Conservation (phyloP, 2,888 invertebrate species). For the Trisateles emortualis region DNA sequence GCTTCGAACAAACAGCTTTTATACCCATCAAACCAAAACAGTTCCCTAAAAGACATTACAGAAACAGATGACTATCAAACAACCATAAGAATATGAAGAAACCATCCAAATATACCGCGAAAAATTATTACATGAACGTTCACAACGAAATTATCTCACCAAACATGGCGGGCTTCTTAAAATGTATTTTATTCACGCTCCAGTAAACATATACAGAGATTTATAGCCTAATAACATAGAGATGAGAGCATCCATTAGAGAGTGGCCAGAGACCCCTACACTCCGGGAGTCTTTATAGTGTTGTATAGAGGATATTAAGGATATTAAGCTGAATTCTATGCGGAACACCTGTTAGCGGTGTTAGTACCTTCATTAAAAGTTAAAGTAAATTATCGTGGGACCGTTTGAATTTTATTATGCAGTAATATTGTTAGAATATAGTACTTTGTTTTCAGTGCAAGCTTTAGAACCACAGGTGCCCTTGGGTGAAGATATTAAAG, state of each 20-base stretch:
- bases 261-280: conserved; percentile 50
- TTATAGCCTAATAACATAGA: conserved; percentile 64
- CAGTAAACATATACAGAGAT: conserved; percentile 59
- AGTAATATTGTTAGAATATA: not conserved
- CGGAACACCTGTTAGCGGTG: conserved; percentile 44
- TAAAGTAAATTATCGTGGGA: conserved; percentile 25
- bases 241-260: conserved; percentile 57
- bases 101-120: not conserved
- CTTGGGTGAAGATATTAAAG: not conserved
- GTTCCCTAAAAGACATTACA: not conserved
- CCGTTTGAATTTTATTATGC: not conserved
- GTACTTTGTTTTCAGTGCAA: not conserved
- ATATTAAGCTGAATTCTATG: conserved; percentile 53
- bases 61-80: conserved; percentile 4
- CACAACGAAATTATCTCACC: conserved; percentile 43
- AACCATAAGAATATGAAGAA: not conserved
- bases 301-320: conserved; percentile 50
- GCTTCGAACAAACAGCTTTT: not conserved
- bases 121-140: conserved; percentile 38
- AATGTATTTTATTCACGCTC: conserved; percentile 49
- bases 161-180: conserved; percentile 36
- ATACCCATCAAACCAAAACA: not conserved
- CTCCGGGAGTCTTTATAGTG: conserved; percentile 54
- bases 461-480: no score
- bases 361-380: conserved; percentile 37